phyloP scores from a whole-genome alignment of 37 sponge, comb jelly and placozoan species.

The Ephydatia muelleri region DNA sequence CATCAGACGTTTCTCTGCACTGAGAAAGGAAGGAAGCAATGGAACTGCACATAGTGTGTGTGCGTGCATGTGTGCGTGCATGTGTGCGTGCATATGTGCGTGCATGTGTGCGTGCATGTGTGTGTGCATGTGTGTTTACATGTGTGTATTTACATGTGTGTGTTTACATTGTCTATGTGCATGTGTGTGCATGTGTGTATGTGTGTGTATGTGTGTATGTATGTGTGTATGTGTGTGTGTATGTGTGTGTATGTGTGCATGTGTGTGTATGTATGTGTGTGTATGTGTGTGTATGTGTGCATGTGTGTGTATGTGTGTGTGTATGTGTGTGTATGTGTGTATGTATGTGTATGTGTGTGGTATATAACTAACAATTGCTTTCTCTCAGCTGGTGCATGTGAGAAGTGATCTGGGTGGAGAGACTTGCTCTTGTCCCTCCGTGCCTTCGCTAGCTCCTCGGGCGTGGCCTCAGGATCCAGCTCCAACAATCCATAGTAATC shows the following conservation, averaged over 20 bases:
- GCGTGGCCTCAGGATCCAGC: conserved; percentile 40
- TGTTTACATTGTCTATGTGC: no score
- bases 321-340: not conserved
- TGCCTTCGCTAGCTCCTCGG: conserved; percentile 64
- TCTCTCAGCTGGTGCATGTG: conserved; percentile 23
- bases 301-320: conserved; percentile 1
- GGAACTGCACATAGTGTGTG: no score
- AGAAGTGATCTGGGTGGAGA: conserved; percentile 90
- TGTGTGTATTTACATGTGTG: not conserved
- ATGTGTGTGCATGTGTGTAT: not conserved
- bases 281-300: no score
- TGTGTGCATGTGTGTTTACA: no score
- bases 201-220: no score
- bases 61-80: no score
- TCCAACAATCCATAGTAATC: conserved; percentile 86
- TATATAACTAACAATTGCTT: conserved; percentile 26
- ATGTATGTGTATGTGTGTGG: not conserved
- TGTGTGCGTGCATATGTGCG: no score
- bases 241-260: not conserved
- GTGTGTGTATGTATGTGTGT: not conserved
- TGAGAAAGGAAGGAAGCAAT: conserved; percentile 8
- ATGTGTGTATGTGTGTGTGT: not conserved
- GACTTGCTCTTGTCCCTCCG: conserved; percentile 67
- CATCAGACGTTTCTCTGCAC: conserved; percentile 65
- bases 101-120: no score